A percentile compares a stretch with the other conserved stretches of the same genome.
These are phyloP conservation scores for Amblyteles armatorius DNA, from an alignment of 2,888 invertebrate genomes.

Conservation along the genomic window DNA sequence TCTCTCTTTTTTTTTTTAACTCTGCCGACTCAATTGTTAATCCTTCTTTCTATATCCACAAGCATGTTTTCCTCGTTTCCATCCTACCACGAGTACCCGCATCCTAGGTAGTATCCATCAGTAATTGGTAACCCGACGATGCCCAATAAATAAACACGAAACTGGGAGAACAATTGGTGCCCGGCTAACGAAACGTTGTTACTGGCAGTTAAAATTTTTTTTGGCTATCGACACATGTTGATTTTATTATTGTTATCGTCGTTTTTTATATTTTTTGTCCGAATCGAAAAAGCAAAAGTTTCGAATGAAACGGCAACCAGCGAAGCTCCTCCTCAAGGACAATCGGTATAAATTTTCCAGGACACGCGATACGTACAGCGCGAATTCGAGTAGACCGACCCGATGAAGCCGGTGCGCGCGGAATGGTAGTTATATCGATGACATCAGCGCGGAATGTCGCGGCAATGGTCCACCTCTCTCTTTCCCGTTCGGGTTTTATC, in stretches of 20 bases:
- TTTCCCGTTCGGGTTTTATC: slow-evolving; percentile 15
- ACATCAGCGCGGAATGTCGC: slow-evolving; percentile 48
- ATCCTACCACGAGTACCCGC: not conserved
- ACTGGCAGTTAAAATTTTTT: not conserved
- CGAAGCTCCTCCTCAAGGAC: not conserved
- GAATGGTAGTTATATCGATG: slow-evolving; percentile 69
- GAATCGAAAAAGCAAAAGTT: not conserved
- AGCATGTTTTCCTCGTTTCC: not conserved
- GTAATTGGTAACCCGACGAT: not conserved
- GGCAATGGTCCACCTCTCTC: slow-evolving; percentile 30
- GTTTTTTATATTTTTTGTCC: not conserved
- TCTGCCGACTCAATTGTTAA: not conserved
- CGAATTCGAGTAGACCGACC: slow-evolving; percentile 41
- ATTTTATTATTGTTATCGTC: not conserved
- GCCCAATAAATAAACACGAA: not conserved
- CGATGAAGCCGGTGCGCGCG: slow-evolving; percentile 13
- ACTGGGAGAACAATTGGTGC: not conserved
- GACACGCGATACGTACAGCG: not conserved
- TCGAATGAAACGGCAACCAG: not conserved
- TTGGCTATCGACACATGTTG: not conserved
- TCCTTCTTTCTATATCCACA: not conserved
- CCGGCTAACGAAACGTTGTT: not conserved
- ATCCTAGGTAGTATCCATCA: not conserved
- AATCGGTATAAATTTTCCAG: not conserved
- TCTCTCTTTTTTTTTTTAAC: slow-evolving; percentile 3